Percentiles rank a stretch among this genome's conserved stretches.
Evolutionary conservation across 2,113 vertebrate genomes (phyloP).

Genomic region (Galemys pyrenaicus): DNA sequence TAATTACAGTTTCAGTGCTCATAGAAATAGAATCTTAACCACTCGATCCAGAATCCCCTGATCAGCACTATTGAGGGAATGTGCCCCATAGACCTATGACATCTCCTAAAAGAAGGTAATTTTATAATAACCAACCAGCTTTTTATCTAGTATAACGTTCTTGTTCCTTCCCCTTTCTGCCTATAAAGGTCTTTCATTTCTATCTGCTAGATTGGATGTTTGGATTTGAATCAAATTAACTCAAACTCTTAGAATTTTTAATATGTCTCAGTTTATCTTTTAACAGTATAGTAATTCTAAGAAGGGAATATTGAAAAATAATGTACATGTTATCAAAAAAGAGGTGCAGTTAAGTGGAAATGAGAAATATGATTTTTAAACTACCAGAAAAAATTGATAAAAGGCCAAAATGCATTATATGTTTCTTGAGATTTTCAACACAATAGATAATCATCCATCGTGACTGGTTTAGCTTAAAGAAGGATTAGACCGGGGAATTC

Average conservation of each 20-base stretch:
- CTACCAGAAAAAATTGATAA: background rate
- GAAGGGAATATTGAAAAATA: background rate
- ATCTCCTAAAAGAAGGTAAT: no score
- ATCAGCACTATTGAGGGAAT: no score
- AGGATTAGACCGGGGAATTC: background rate
- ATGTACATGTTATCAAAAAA: background rate
- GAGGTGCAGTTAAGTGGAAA: background rate
- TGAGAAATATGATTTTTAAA: conserved; percentile 22
- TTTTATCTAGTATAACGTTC: no score
- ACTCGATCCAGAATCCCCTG: no score
- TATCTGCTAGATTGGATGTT: background rate
- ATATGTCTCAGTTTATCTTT: background rate
- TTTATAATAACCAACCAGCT: no score
- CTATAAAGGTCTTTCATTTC: background rate
- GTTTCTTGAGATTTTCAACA: background rate
- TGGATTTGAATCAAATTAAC: background rate
- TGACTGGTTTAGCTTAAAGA: background rate
- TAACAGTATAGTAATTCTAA: background rate
- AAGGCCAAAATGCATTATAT: background rate
- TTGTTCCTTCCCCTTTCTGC: background rate
- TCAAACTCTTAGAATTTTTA: background rate
- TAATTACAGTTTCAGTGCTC: no score
- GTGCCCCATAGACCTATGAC: no score
- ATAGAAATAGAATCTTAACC: no score
- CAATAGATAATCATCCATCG: background rate